phyloP scores from a whole-genome alignment of 1,140 invertebrate genomes.

The Harlomillsia oculata region DNA sequence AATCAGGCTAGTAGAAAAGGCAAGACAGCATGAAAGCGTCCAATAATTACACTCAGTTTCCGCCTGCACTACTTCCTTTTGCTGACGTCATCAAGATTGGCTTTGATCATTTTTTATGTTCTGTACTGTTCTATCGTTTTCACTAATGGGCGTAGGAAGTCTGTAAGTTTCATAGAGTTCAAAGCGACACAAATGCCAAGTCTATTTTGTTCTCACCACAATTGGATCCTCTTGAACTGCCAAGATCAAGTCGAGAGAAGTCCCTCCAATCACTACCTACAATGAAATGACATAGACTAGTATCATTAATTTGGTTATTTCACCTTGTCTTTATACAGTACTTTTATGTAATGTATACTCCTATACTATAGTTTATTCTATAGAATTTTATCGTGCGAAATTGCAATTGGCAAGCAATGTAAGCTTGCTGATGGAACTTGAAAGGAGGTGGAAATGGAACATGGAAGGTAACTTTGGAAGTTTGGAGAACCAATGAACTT shows the following conservation, averaged over 20 bases:
- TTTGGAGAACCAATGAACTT: background rate
- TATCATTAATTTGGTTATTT: background rate
- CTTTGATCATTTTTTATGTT: too few species aligned
- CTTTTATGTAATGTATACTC: too few species aligned
- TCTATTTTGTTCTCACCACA: constrained; percentile 63
- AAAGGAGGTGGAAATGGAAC: background rate
- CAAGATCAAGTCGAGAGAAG: constrained; percentile 64
- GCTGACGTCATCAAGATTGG: too few species aligned
- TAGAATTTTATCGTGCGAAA: background rate
- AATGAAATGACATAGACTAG: constrained; percentile 30
- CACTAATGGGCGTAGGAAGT: too few species aligned
- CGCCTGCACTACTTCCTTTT: too few species aligned
- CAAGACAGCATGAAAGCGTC: too few species aligned
- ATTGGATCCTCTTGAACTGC: constrained; percentile 52
- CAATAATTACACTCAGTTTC: too few species aligned
- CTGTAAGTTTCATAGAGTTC: background rate
- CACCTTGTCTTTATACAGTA: background rate
- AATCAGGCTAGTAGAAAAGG: too few species aligned
- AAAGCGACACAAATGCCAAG: too few species aligned
- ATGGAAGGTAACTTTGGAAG: background rate
- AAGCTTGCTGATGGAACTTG: background rate
- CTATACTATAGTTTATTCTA: too few species aligned
- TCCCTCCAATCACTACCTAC: constrained; percentile 73
- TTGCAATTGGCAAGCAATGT: background rate
- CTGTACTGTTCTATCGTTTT: too few species aligned